These are phyloP conservation scores for Nothocercus nigrocapillus DNA, from an alignment of 2,113 vertebrate genomes.

Conservation along the genomic window DNA sequence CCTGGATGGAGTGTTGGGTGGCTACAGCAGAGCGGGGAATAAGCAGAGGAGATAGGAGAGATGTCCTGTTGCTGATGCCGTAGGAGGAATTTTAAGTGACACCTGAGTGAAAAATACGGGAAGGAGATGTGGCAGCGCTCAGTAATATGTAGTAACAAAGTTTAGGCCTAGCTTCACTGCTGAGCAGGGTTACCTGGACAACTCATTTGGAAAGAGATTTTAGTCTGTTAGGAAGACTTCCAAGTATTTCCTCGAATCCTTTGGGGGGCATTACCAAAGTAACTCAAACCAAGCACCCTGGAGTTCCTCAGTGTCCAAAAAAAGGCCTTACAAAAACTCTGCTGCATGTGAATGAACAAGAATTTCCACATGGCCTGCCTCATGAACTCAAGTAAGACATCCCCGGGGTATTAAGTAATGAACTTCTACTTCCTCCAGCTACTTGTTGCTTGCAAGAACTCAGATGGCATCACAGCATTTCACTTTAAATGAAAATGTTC, in stretches of 20 bases:
- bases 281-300: constrained; percentile 26
- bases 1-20: background rate
- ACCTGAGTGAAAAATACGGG: background rate
- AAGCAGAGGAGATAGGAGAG: background rate
- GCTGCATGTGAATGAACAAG: constrained; percentile 36
- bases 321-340: background rate
- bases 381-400: background rate
- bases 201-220: background rate
- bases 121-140: background rate
- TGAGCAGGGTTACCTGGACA: background rate
- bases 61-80: background rate
- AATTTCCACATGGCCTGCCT: constrained; percentile 46
- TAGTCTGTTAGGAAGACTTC: background rate
- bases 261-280: constrained; percentile 12
- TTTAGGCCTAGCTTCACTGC: background rate
- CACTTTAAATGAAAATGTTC: constrained; percentile 25
- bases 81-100: background rate
- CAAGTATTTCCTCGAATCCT: background rate
- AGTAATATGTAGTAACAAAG: background rate
- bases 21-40: background rate
- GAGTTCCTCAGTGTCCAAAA: constrained; percentile 25
- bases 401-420: constrained; percentile 50
- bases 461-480: constrained; percentile 21
- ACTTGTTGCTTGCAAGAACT: constrained; percentile 48
- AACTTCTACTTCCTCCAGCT: constrained; percentile 55